Conservation (phyloP, 2,113 vertebrate genomes). For the Cyprinus carpio region DNA sequence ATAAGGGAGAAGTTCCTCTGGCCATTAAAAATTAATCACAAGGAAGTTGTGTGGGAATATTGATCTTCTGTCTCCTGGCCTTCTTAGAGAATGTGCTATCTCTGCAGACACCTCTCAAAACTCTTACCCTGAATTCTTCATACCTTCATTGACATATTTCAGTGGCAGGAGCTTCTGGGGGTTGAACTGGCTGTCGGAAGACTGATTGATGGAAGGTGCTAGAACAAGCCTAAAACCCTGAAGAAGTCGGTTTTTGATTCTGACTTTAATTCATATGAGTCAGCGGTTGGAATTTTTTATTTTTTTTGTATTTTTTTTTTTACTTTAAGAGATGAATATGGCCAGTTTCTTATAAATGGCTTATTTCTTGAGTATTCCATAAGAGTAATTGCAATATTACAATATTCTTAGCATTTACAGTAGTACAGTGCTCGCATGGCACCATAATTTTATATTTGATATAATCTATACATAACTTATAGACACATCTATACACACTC, state of each 20-base stretch:
- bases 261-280: constrained; percentile 7
- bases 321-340: neutral
- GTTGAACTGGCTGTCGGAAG: constrained; percentile 13
- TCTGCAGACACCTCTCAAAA: constrained; percentile 62
- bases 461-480: neutral
- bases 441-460: neutral
- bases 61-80: constrained; percentile 63
- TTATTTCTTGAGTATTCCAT: neutral
- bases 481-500: neutral
- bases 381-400: neutral
- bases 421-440: neutral
- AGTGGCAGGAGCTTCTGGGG: constrained; percentile 49
- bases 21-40: constrained; percentile 72
- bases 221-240: neutral
- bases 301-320: neutral
- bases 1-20: constrained; percentile 63
- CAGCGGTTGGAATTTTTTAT: neutral
- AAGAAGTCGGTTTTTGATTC: constrained; percentile 2
- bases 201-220: constrained; percentile 43
- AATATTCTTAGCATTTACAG: neutral
- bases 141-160: constrained; percentile 53
- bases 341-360: neutral
- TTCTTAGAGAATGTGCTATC: constrained; percentile 64
- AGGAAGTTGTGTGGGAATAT: constrained; percentile 63
- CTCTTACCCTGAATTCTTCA: constrained; percentile 58